Evolutionary conservation across 2,888 invertebrate genomes (phyloP).

Genomic region (Bugulina stolonifera): DNA sequence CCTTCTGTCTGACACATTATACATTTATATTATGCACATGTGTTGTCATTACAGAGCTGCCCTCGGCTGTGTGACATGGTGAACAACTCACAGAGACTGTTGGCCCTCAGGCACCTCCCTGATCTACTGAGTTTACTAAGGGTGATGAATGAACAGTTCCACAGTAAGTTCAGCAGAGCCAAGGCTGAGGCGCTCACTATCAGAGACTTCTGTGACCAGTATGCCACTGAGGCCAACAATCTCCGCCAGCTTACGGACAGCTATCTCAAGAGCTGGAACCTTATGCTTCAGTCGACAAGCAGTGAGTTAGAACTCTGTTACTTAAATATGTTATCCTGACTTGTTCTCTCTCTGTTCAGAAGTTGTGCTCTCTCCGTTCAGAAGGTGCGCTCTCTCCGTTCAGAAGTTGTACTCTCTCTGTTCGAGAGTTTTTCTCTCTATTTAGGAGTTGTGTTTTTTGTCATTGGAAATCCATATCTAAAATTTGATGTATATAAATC

Average conservation of each 20-base stretch:
- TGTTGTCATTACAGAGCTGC: not conserved
- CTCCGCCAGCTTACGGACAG: not conserved
- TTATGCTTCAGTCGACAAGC: not conserved
- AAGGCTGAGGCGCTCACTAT: not conserved
- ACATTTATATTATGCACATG: too few species aligned
- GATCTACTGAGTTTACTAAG: not conserved
- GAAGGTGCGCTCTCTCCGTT: too few species aligned
- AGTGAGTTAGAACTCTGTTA: not conserved
- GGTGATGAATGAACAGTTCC: not conserved
- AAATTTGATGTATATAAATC: too few species aligned
- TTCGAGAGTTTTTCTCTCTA: too few species aligned
- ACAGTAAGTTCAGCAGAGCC: constrained; percentile 20
- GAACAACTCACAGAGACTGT: not conserved
- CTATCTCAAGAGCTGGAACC: constrained; percentile 3
- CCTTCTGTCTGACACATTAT: too few species aligned
- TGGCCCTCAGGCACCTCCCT: not conserved
- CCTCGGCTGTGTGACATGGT: not conserved
- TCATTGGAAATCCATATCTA: too few species aligned
- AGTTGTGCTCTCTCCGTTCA: too few species aligned
- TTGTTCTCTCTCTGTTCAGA: too few species aligned
- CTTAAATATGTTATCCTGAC: too few species aligned
- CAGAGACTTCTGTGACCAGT: not conserved
- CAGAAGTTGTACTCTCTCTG: too few species aligned
- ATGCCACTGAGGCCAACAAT: not conserved
- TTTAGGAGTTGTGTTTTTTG: too few species aligned